These are phyloP conservation scores for Montipora sp. DNA, from an alignment of 64 coral and sea anemone species.

Conservation along the genomic window DNA sequence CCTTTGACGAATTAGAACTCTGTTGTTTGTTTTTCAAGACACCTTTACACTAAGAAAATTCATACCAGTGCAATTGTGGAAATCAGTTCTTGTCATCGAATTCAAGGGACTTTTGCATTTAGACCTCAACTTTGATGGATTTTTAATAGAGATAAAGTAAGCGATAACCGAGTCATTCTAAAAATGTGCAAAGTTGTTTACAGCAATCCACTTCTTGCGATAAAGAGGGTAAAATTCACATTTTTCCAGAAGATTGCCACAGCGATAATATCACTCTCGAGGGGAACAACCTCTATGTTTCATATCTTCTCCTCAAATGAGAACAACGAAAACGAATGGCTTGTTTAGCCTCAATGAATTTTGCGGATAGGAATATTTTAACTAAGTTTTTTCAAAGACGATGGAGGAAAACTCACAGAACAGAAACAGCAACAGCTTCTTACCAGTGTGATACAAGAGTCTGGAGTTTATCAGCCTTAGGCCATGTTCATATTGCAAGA, in stretches of 20 bases:
- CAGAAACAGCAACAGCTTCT: slow-evolving; percentile 19
- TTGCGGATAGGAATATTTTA: not conserved
- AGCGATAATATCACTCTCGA: slow-evolving; percentile 9
- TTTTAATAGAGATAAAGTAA: slow-evolving; percentile 51
- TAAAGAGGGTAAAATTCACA: slow-evolving; percentile 36
- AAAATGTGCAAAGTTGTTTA: slow-evolving; percentile 53
- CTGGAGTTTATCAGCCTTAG: slow-evolving; percentile 42
- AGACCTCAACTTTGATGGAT: slow-evolving; percentile 32
- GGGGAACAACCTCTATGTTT: not conserved
- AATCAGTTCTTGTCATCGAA: not conserved
- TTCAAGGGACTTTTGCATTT: slow-evolving; percentile 9
- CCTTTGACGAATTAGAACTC: too few relatives aligned
- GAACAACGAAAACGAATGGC: not conserved
- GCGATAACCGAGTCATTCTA: slow-evolving; percentile 46
- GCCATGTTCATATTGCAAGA: slow-evolving; percentile 14
- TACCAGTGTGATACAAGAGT: not conserved
- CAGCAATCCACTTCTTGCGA: slow-evolving; percentile 31
- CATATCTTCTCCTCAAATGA: not conserved
- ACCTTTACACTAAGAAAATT: not conserved
- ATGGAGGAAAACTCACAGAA: slow-evolving; percentile 7
- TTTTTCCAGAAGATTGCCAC: slow-evolving; percentile 21
- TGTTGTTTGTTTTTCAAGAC: not conserved
- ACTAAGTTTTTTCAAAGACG: not conserved
- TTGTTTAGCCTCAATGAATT: not conserved
- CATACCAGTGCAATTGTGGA: not conserved